Evolutionary conservation across 2,797 vertebrate species (phyloP), one percentile per base, ranked within the genome.

Genomic region (Cygnus olor): DNA sequence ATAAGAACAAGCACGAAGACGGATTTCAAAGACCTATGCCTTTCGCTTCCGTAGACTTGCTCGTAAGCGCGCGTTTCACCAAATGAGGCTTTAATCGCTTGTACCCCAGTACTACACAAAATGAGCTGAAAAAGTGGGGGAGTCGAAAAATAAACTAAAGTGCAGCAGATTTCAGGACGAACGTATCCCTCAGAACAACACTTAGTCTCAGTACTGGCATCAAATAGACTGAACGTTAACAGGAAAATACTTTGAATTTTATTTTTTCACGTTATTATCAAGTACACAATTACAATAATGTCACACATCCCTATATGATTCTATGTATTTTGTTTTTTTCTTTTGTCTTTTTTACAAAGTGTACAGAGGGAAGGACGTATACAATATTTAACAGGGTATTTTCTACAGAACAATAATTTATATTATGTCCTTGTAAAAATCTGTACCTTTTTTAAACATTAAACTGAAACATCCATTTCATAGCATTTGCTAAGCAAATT

Each of bases 391-490:
- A 98, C 95, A 99, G 99, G 98, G 98, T 98, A 98, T 98, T 98
- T 96, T 99, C 99, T 99, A 99, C 98, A 99, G 99, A 99, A 99
- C 99, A 99, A 99, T 99, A 99, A 99, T 99, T 99, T 99, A 99
- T 99, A 99, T 99, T 98, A 98, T 98, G 97, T 98, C 97, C 97
- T 98, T 98, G 97, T 98, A 97, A 98, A 98, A 98, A 98, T 98
- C 97, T 98, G 98, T 98, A 98, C 98, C 98, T 97, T 97, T 92
- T 98, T 98, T 98, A 98, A 98, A 98, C 98, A 98, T 98, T 98
- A 97, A 98, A 98, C 97, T 97, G 97, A 98, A 98, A 98, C 97
- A 98, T 97, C 97, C 95, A 97, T 97, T 97, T 97, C 91, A 98
- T 97, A 98, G 97, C 97, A 95, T 98, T 98, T 98, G 97, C 98